These are phyloP conservation scores for Enteromius thamalakanensis DNA, from an alignment of 2,797 vertebrate genomes.

Conservation along the genomic window DNA sequence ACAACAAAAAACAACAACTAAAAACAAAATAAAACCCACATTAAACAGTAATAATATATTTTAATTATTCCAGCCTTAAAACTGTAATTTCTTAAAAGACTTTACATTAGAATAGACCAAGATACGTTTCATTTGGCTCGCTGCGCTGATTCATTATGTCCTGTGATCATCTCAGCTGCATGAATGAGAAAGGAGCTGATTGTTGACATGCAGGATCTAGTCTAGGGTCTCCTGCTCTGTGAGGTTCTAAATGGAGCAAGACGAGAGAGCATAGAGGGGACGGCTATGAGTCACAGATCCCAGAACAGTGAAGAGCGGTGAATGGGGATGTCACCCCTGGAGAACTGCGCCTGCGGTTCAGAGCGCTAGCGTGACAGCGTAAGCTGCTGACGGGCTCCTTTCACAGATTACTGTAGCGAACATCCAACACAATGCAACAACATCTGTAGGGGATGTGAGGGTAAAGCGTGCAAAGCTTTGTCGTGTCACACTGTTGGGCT, in stretches of 20 bases:
- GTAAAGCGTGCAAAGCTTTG: constrained; percentile 26
- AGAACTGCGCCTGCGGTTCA: constrained; percentile 43
- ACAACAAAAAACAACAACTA: not conserved
- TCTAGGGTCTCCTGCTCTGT: not conserved
- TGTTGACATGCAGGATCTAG: not conserved
- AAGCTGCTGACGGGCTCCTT: constrained; percentile 35
- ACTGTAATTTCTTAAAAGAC: not conserved
- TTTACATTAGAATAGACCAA: not conserved
- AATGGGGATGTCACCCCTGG: constrained; percentile 48
- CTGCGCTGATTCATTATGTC: not conserved
- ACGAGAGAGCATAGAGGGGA: constrained; percentile 9
- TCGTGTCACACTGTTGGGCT: constrained; percentile 4
- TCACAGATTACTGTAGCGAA: constrained; percentile 47
- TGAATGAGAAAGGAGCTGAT: constrained; percentile 15
- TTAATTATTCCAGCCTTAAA: not conserved
- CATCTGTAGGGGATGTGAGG: constrained; percentile 45
- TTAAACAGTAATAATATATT: not conserved
- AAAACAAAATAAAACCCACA: not conserved
- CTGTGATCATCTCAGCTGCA: constrained; percentile 1
- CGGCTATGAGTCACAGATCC: constrained; percentile 22
- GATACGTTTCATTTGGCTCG: not conserved
- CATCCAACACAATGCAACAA: constrained; percentile 43
- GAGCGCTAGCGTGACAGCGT: constrained; percentile 34
- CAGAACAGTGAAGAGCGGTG: constrained; percentile 33
- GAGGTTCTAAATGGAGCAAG: constrained; percentile 44